Evolutionary conservation across 1,140 invertebrate species (phyloP), one percentile per base, ranked within the genome.

Genomic region (Mizuhopecten yessoensis): DNA sequence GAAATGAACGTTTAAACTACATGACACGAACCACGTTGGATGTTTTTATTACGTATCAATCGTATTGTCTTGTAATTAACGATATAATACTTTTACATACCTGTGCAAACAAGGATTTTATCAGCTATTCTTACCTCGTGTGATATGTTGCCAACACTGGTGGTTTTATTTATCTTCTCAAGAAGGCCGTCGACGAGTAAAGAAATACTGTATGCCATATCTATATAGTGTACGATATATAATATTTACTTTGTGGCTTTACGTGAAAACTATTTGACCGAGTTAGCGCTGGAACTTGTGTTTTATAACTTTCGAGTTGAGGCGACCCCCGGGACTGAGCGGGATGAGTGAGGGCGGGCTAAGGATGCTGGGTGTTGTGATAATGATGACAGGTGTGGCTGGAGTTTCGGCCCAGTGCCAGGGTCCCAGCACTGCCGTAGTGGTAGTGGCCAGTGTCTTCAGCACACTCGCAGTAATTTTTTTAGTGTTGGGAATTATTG

Each of bases 401-500:
- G 57, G 57, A n/a, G 57, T 75, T 29, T 75, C 57, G 11, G 57
- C 57, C 57, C 57, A 75, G 57, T 75, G 57, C n/a, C 23, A 75
- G 57, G 57, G 57, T 7, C 86, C 89, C 2, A 89, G 91, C 86
- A 36, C 90, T n/a, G 93, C 93, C 11, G 93, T 93, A 13, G 92
- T 94, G 0, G 93, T 92, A 5, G 94, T 94, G 39, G 93, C 91
- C 36, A 94, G 93, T 88, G 92, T 94, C 17, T 92, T 94, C 87
- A 89, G 87, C 29, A 94, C 94, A 5, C 86, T 94, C 88, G 93
- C 90, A 0, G 91, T 94, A 17, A 93, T 94, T 10, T 89, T 92
- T 11, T 49, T 94, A 17, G 88, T 94, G 36, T 91, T 93, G 23
- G 92, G 88, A 89, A 89, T 93, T 88, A 90, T 93, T 23, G 93